Conservation (phyloP, 2,888 invertebrate species). For the Adineta ricciae region DNA sequence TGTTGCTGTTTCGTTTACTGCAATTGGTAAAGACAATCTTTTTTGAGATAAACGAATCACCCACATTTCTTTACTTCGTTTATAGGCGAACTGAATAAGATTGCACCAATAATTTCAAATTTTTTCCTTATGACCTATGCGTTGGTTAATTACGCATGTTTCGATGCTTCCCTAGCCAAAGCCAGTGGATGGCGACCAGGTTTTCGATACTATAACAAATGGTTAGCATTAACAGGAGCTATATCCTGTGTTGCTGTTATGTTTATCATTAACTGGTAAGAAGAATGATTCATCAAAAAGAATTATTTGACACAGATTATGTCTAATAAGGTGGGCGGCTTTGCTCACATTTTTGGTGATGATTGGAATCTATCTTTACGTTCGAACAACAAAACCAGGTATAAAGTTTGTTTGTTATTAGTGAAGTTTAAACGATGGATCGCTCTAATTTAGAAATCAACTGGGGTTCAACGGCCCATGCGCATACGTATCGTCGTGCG, state of each 20-base stretch:
- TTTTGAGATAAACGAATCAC: too few relatives aligned
- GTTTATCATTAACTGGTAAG: constrained; percentile 78
- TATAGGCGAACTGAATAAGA: constrained; percentile 42
- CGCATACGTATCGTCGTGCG: constrained; percentile 85
- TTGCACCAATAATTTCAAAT: constrained; percentile 50
- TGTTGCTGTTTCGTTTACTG: constrained; percentile 70
- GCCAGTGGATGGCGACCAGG: constrained; percentile 50
- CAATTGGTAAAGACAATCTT: constrained; percentile 59
- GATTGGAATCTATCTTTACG: constrained; percentile 70
- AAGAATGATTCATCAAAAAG: background rate
- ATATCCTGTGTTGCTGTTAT: constrained; percentile 62
- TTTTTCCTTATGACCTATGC: constrained; percentile 50
- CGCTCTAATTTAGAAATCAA: constrained; percentile 65
- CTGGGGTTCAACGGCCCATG: constrained; percentile 93
- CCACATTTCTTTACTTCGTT: too few relatives aligned
- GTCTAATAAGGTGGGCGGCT: constrained; percentile 59
- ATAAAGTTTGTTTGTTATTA: constrained; percentile 32
- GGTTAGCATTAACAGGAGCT: constrained; percentile 47
- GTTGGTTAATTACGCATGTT: constrained; percentile 50
- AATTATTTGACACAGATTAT: background rate
- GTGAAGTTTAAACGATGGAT: background rate
- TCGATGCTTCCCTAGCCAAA: constrained; percentile 48
- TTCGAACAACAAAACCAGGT: constrained; percentile 85
- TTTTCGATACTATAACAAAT: constrained; percentile 48
- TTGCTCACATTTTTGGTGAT: constrained; percentile 74